Percentiles rank a stretch among this genome's conserved stretches.
phyloP scores from a whole-genome alignment of 2,113 vertebrate species.

The Lota lota region DNA sequence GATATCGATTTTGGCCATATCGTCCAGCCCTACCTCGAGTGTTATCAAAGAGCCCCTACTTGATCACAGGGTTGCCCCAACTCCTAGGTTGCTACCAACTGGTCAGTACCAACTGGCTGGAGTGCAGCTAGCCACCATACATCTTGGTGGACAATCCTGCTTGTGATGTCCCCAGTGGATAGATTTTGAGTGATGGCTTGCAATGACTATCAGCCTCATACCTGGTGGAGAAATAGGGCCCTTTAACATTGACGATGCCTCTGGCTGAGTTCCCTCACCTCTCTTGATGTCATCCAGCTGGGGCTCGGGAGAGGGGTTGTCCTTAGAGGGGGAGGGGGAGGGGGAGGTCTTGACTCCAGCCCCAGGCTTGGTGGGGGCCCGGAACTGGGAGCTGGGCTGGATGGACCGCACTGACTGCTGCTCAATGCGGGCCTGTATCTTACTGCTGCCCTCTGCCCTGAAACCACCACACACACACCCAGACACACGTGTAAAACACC shows the following conservation, averaged over 20 bases:
- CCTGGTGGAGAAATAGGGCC: too few relatives aligned
- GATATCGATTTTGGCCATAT: too few relatives aligned
- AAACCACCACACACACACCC: conserved; percentile 29
- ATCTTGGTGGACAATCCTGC: neutral
- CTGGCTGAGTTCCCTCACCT: conserved; percentile 72
- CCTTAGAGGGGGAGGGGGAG: conserved; percentile 92
- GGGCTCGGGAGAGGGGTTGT: conserved; percentile 94
- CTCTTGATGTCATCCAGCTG: conserved; percentile 98
- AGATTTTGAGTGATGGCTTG: too few relatives aligned
- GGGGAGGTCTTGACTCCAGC: conserved; percentile 88
- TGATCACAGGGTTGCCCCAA: too few relatives aligned
- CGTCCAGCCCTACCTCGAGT: too few relatives aligned
- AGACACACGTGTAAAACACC: neutral
- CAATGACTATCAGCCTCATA: too few relatives aligned
- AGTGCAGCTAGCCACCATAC: too few relatives aligned
- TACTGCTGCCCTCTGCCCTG: conserved; percentile 98
- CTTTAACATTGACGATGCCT: too few relatives aligned
- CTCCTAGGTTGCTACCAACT: too few relatives aligned
- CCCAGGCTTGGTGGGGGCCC: conserved; percentile 88
- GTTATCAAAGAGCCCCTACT: too few relatives aligned
- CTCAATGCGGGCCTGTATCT: conserved; percentile 94
- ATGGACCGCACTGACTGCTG: conserved; percentile 86
- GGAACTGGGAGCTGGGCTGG: conserved; percentile 85
- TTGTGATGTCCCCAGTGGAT: too few relatives aligned
- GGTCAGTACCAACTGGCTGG: too few relatives aligned